Percentiles rank a stretch among this genome's conserved stretches.
These are phyloP conservation scores for Blastobasis adustella DNA, from an alignment of 2,888 invertebrate genomes.

Conservation along the genomic window DNA sequence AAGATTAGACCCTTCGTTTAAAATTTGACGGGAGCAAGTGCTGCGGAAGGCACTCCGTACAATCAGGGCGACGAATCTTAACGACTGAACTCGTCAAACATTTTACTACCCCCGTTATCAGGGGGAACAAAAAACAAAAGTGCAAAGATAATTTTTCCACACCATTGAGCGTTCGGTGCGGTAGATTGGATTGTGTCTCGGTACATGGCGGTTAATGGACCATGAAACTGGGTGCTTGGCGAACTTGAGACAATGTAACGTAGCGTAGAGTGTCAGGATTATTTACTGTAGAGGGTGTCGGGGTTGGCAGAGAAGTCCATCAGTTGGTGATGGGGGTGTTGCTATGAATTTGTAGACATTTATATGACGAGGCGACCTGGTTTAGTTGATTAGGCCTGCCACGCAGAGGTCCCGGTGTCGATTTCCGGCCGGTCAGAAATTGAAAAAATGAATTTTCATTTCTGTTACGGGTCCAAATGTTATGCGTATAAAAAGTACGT, in stretches of 20 bases:
- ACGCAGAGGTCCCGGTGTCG: too few species aligned
- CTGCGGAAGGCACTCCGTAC: background rate
- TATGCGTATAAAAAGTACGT: too few species aligned
- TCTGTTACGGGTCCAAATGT: too few species aligned
- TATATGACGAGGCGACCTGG: too few species aligned
- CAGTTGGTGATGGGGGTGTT: too few species aligned
- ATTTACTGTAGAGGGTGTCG: background rate
- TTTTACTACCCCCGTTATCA: background rate
- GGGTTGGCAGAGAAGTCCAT: too few species aligned
- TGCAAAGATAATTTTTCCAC: background rate
- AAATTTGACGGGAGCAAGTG: background rate
- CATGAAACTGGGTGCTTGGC: conserved; percentile 2
- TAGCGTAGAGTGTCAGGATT: background rate
- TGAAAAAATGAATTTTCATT: too few species aligned
- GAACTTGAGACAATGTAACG: background rate
- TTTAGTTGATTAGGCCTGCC: too few species aligned
- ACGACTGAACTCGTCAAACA: background rate
- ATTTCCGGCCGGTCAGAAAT: too few species aligned
- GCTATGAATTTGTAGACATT: too few species aligned
- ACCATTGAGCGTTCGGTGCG: background rate
- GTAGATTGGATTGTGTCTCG: background rate
- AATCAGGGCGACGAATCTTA: background rate
- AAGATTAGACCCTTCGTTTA: too few species aligned
- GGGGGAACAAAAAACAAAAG: background rate
- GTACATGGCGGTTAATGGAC: background rate